Evolutionary conservation across 2,113 vertebrate genomes (phyloP).

Genomic region (Verasper variegatus): DNA sequence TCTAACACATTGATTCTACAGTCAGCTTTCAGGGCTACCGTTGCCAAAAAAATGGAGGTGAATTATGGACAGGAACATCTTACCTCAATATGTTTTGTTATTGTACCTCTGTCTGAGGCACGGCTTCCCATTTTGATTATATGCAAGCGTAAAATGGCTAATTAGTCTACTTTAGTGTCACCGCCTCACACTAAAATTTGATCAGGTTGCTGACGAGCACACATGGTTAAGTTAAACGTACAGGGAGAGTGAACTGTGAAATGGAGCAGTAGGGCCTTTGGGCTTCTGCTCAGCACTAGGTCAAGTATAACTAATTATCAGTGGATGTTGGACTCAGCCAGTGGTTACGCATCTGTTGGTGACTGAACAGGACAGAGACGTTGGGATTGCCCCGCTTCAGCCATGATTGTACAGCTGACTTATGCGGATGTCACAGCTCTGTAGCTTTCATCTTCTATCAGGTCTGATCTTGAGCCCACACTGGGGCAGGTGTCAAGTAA

Average conservation of each 20-base stretch:
- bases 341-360: neutral
- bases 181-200: neutral
- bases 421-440: no score
- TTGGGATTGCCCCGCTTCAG: neutral
- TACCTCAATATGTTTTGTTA: neutral
- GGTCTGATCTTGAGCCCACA: neutral
- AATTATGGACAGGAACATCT: neutral
- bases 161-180: neutral
- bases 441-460: neutral
- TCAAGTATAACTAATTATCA: neutral
- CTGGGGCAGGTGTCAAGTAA: neutral
- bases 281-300: neutral
- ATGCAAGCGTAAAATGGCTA: neutral
- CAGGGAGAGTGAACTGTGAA: neutral
- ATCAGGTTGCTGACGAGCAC: neutral
- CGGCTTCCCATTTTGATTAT: neutral
- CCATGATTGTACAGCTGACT: neutral
- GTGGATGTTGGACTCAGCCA: neutral
- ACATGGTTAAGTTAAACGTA: slow-evolving; percentile 1
- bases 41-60: neutral
- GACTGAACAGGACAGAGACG: neutral
- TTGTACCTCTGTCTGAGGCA: neutral
- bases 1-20: slow-evolving; percentile 14
- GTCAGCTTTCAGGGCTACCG: neutral
- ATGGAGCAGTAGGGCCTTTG: neutral